Conservation (phyloP, 2,113 vertebrate species). For the Cyphomyrus discorhynchus region DNA sequence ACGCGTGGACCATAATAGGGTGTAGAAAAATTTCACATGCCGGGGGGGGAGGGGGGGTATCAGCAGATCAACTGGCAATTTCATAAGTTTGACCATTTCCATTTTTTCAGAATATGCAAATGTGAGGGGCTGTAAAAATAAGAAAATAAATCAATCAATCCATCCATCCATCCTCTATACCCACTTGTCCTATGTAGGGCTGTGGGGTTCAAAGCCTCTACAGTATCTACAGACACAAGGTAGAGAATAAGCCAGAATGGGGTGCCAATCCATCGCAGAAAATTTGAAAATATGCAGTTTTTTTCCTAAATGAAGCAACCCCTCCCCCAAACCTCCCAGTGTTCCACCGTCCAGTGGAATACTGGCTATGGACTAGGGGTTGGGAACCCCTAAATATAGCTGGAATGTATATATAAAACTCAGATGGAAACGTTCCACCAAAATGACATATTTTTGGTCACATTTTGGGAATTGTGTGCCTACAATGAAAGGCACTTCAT, state of each 20-base stretch:
- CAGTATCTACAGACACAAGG: background rate
- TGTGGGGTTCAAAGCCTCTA: background rate
- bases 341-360: background rate
- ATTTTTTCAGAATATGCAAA: background rate
- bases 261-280: background rate
- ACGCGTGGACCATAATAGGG: background rate
- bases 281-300: background rate
- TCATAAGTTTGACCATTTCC: background rate
- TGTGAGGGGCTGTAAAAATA: background rate
- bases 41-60: background rate
- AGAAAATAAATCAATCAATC: background rate
- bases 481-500: too few species aligned
- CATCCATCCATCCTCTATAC: background rate
- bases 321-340: background rate
- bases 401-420: background rate
- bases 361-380: background rate
- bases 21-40: background rate
- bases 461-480: too few species aligned
- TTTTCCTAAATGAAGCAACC: background rate
- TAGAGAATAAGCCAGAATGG: background rate
- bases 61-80: background rate
- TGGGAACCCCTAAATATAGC: background rate
- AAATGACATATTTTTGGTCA: background rate
- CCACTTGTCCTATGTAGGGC: background rate
- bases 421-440: background rate